Evolutionary conservation across 2,888 invertebrate species (phyloP).

Genomic region (Erynnis tages): DNA sequence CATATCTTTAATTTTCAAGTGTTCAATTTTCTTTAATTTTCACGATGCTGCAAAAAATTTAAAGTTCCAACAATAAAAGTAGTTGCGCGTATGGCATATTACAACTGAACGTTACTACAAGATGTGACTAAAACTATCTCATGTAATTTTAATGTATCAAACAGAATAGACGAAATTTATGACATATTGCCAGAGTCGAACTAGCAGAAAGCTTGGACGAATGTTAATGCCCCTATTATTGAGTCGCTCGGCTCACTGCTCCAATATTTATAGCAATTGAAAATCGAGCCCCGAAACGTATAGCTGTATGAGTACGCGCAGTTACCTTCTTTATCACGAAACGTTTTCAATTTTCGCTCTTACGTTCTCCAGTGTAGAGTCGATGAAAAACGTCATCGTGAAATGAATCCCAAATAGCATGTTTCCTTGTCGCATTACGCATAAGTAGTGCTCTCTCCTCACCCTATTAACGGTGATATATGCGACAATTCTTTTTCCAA

Average conservation of each 20-base stretch:
- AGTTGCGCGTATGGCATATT: background rate
- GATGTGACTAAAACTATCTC: conserved; percentile 18
- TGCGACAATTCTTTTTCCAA: conserved; percentile 78
- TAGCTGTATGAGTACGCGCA: conserved; percentile 45
- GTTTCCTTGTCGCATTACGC: conserved; percentile 80
- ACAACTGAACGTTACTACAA: background rate
- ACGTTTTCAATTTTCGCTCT: conserved; percentile 3
- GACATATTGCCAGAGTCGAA: conserved; percentile 23
- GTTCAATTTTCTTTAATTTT: no score
- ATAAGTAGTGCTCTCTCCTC: conserved; percentile 80
- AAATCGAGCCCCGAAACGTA: conserved; percentile 67
- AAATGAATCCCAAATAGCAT: conserved; percentile 44
- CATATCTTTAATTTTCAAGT: no score
- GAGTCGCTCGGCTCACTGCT: conserved; percentile 44
- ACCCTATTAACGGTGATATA: conserved; percentile 81
- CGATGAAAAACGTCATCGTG: background rate
- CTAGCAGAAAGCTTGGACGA: conserved; percentile 26
- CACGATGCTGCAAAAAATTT: no score
- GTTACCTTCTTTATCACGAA: background rate
- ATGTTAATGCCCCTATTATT: conserved; percentile 27
- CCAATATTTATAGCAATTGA: conserved; percentile 72
- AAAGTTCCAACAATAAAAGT: background rate
- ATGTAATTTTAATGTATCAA: conserved; percentile 22
- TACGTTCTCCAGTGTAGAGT: conserved; percentile 13
- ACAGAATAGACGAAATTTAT: conserved; percentile 26